Evolutionary conservation across 2,113 vertebrate genomes (phyloP).

Genomic region (Myotis yumanensis): DNA sequence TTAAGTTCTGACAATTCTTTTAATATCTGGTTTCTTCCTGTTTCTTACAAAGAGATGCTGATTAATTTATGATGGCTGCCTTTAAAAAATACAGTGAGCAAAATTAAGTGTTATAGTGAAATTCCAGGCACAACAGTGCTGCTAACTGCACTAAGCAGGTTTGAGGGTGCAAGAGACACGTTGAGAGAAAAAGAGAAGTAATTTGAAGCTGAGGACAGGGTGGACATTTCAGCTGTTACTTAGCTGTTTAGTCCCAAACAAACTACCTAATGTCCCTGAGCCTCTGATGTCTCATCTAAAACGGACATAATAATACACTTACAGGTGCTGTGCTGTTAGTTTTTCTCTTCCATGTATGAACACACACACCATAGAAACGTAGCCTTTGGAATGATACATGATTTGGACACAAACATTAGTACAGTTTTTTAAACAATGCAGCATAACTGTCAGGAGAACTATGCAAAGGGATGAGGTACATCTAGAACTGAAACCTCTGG

Average conservation of each 20-base stretch:
- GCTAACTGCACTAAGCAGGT: neutral
- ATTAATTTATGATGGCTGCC: conserved; percentile 26
- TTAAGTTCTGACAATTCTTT: neutral
- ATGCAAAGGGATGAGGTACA: neutral
- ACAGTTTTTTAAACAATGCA: neutral
- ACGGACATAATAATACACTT: neutral
- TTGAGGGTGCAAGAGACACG: neutral
- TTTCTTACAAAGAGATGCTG: neutral
- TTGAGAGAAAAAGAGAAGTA: neutral
- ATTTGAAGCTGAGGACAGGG: neutral
- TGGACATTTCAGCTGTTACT: neutral
- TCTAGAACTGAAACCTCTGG: no score
- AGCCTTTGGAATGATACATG: neutral
- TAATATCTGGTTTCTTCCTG: neutral
- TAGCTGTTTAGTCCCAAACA: neutral
- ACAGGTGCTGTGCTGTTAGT: neutral
- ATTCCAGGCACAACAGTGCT: neutral
- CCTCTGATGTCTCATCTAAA: neutral
- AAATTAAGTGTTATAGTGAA: neutral
- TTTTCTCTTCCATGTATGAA: neutral
- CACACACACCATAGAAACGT: neutral
- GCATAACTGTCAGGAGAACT: neutral
- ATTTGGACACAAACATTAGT: neutral
- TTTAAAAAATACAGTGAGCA: neutral
- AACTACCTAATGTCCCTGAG: neutral